Evolutionary conservation across 1,140 invertebrate genomes (phyloP).

Genomic region (Babylonia areolata): DNA sequence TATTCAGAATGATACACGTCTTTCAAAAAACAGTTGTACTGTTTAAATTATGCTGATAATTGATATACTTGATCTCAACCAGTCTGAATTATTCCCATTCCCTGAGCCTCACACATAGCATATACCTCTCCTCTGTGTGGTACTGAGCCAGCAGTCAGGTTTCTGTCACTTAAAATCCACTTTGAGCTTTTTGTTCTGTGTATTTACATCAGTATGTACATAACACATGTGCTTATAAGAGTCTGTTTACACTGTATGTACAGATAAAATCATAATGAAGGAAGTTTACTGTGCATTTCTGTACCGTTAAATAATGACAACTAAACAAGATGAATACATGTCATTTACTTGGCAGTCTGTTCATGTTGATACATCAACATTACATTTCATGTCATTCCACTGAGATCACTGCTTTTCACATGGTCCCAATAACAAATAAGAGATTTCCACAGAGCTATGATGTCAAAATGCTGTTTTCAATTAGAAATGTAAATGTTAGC

Average conservation of each 20-base stretch:
- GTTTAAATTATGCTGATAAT: too few relatives aligned
- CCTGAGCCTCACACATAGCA: background rate
- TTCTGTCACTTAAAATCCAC: background rate
- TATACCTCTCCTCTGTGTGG: background rate
- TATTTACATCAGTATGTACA: background rate
- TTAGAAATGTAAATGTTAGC: background rate
- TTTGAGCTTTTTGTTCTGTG: background rate
- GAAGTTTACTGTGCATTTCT: background rate
- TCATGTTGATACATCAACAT: background rate
- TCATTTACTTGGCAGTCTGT: background rate
- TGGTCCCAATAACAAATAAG: background rate
- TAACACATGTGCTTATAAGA: background rate
- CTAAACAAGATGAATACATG: background rate
- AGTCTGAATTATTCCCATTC: background rate
- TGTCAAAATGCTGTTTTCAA: background rate
- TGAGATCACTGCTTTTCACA: too few relatives aligned
- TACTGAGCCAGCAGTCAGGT: background rate
- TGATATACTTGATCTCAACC: too few relatives aligned
- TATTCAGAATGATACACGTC: too few relatives aligned
- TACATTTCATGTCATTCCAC: too few relatives aligned
- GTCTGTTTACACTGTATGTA: background rate
- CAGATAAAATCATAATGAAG: background rate
- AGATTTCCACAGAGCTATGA: background rate
- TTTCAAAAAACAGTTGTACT: too few relatives aligned
- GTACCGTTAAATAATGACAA: too few relatives aligned